Percentiles rank a stretch among this genome's conserved stretches.
Conservation (phyloP, 2,113 vertebrate genomes). For the Crotalus horridus region DNA sequence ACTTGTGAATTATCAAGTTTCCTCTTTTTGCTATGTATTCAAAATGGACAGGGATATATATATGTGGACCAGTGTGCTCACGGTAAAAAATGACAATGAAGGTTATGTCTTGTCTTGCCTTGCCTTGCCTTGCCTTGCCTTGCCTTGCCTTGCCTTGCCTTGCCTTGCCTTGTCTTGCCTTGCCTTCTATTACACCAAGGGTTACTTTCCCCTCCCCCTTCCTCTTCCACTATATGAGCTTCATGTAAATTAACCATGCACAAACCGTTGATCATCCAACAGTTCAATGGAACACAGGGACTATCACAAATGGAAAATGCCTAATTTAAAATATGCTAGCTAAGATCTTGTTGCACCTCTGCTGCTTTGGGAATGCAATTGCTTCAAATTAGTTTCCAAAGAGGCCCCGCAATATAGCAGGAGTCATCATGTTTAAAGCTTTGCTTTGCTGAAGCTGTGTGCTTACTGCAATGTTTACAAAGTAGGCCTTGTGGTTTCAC, state of each 20-base stretch:
- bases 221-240: constrained; percentile 11
- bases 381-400: constrained; percentile 60
- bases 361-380: constrained; percentile 51
- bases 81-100: no score
- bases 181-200: background rate
- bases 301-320: constrained; percentile 45
- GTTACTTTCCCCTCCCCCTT: background rate
- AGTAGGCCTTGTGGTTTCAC: constrained; percentile 22
- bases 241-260: constrained; percentile 50
- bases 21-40: no score
- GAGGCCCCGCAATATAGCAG: constrained; percentile 40
- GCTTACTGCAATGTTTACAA: constrained; percentile 54
- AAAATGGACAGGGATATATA: no score
- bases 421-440: constrained; percentile 58
- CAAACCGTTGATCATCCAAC: constrained; percentile 44
- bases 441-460: constrained; percentile 51
- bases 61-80: no score
- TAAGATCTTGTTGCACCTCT: constrained; percentile 52
- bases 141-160: no score
- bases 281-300: constrained; percentile 50
- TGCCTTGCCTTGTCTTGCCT: no score
- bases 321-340: constrained; percentile 65
- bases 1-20: no score
- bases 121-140: no score
- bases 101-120: no score